These are phyloP conservation scores for Drosophila prolongata DNA, from an alignment of 2,888 invertebrate species.

Conservation along the genomic window DNA sequence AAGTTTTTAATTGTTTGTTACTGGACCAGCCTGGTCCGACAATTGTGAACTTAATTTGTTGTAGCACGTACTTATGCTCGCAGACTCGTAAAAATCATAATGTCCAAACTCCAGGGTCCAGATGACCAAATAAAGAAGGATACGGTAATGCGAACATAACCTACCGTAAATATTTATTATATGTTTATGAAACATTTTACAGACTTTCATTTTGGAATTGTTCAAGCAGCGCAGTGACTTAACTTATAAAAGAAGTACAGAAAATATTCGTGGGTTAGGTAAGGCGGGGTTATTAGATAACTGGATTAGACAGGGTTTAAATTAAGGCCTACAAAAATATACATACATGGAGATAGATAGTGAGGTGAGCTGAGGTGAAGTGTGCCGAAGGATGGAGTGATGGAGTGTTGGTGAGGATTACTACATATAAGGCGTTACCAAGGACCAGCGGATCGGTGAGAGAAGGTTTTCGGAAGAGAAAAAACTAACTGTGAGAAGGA, in stretches of 20 bases:
- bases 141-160: conserved; percentile 47
- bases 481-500: conserved; percentile 50
- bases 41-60: conserved; percentile 39
- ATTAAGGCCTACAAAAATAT: conserved; percentile 35
- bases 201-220: conserved; percentile 73
- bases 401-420: conserved; percentile 29
- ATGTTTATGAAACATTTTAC: conserved; percentile 82
- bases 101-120: conserved; percentile 30
- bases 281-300: conserved; percentile 21
- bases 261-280: conserved; percentile 48
- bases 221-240: conserved; percentile 71
- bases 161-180: conserved; percentile 79
- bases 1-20: conserved; percentile 73
- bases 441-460: conserved; percentile 54
- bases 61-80: conserved; percentile 17
- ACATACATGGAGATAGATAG: conserved; percentile 38
- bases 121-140: neutral
- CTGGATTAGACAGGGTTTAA: conserved; percentile 11
- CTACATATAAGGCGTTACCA: conserved; percentile 79
- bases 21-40: conserved; percentile 27
- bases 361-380: conserved; percentile 8
- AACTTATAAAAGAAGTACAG: conserved; percentile 56
- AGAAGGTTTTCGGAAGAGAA: conserved; percentile 48
- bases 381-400: conserved; percentile 9
- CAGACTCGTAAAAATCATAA: conserved; percentile 42